These are phyloP conservation scores for Cinara cedri DNA, from an alignment of 2,888 invertebrate species.

Conservation along the genomic window DNA sequence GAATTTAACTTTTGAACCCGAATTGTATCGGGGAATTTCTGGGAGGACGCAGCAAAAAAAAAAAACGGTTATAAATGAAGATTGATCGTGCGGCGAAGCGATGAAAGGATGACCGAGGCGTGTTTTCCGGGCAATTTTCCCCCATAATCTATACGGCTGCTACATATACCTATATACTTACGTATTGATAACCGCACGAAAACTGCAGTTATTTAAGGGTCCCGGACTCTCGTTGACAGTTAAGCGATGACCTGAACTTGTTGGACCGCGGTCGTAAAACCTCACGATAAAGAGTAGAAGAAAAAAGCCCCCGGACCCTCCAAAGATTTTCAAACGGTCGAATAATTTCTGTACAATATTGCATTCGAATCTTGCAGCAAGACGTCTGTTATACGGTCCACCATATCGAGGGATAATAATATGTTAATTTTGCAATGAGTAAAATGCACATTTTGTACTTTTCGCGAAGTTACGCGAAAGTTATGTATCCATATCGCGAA, in stretches of 20 bases:
- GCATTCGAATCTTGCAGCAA: too few species aligned
- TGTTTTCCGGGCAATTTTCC: constrained; percentile 18
- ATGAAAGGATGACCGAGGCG: constrained; percentile 45
- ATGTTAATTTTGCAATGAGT: too few species aligned
- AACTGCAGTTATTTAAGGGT: too few species aligned
- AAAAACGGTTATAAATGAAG: constrained; percentile 46
- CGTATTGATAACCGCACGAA: background rate
- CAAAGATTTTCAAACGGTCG: background rate
- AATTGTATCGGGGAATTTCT: constrained; percentile 24
- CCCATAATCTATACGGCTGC: background rate
- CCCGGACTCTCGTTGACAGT: constrained; percentile 18
- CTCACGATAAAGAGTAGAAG: background rate
- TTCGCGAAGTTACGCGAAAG: too few species aligned
- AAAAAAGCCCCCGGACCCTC: constrained; percentile 26
- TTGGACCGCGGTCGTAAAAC: constrained; percentile 41
- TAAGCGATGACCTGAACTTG: constrained; percentile 44
- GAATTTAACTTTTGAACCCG: constrained; percentile 44
- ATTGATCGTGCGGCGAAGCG: constrained; percentile 26
- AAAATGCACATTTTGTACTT: too few species aligned
- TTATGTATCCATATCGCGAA: too few species aligned
- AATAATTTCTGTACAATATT: background rate
- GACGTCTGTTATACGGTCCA: too few species aligned
- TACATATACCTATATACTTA: background rate
- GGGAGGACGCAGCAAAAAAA: background rate
- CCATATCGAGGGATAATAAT: too few species aligned